phyloP scores from a whole-genome alignment of 2,888 invertebrate genomes.

The Pammene aurita region DNA sequence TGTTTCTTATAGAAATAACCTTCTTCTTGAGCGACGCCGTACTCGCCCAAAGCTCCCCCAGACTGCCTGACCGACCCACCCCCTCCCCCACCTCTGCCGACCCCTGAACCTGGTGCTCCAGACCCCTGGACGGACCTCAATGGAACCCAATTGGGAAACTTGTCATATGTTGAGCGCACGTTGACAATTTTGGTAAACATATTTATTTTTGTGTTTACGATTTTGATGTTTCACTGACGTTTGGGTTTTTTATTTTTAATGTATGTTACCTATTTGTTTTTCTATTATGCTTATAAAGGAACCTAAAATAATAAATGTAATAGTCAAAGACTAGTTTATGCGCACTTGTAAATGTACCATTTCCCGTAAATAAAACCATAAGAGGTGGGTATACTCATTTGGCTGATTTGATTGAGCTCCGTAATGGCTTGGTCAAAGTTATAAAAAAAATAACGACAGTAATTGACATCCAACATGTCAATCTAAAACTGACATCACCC shows the following conservation, averaged over 20 bases:
- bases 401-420: neutral
- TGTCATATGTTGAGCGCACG: neutral
- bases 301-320: too few species aligned
- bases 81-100: conserved; percentile 63
- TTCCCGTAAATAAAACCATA: too few species aligned
- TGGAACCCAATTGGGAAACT: neutral
- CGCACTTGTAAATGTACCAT: too few species aligned
- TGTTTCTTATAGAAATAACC: conserved; percentile 66
- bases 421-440: neutral
- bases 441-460: neutral
- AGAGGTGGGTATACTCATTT: neutral
- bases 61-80: conserved; percentile 64
- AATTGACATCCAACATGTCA: neutral
- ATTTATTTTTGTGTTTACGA: conserved; percentile 24
- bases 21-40: conserved; percentile 66
- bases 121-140: conserved; percentile 11
- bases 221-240: conserved; percentile 23
- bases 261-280: neutral
- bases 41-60: conserved; percentile 64
- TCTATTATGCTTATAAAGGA: neutral
- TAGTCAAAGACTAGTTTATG: too few species aligned
- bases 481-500: neutral
- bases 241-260: neutral
- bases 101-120: conserved; percentile 59
- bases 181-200: conserved; percentile 29